These are phyloP conservation scores for Drosophila bunnanda DNA, from an alignment of 2,888 invertebrate species.

Conservation along the genomic window DNA sequence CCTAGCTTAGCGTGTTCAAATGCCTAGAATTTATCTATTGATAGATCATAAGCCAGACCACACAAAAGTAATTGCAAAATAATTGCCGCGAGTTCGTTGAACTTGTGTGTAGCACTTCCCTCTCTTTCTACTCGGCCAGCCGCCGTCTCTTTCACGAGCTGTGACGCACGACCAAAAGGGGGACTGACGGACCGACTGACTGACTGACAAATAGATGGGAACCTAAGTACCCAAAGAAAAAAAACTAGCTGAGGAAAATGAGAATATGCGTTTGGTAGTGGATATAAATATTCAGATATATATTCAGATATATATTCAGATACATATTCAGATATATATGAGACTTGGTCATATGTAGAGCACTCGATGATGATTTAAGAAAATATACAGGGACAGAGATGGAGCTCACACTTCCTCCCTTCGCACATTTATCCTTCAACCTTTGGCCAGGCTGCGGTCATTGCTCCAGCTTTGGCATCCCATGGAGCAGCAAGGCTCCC, in stretches of 20 bases:
- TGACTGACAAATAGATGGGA: constrained; percentile 33
- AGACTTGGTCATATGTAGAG: constrained; percentile 26
- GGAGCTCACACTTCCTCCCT: background rate
- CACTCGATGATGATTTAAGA: constrained; percentile 21
- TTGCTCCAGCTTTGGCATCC: constrained; percentile 67
- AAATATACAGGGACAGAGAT: background rate
- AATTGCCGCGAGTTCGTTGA: constrained; percentile 72
- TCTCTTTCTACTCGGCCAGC: constrained; percentile 1
- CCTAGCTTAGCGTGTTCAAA: constrained; percentile 6
- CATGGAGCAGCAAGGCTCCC: constrained; percentile 16
- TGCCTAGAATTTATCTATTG: constrained; percentile 44
- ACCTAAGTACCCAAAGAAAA: constrained; percentile 29
- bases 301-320: constrained; percentile 50
- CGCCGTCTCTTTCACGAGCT: background rate
- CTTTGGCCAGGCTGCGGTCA: constrained; percentile 78
- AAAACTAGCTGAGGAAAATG: constrained; percentile 26
- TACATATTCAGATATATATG: constrained; percentile 36
- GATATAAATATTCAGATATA: constrained; percentile 66
- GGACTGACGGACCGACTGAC: constrained; percentile 24
- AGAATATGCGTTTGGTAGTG: constrained; percentile 23
- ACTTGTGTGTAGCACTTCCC: constrained; percentile 39
- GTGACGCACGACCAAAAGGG: constrained; percentile 37
- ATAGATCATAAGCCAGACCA: constrained; percentile 53
- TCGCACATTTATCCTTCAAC: constrained; percentile 76
- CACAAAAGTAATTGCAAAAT: constrained; percentile 69